phyloP scores from a whole-genome alignment of 2,888 invertebrate genomes.

The Sinotaia quadrata region DNA sequence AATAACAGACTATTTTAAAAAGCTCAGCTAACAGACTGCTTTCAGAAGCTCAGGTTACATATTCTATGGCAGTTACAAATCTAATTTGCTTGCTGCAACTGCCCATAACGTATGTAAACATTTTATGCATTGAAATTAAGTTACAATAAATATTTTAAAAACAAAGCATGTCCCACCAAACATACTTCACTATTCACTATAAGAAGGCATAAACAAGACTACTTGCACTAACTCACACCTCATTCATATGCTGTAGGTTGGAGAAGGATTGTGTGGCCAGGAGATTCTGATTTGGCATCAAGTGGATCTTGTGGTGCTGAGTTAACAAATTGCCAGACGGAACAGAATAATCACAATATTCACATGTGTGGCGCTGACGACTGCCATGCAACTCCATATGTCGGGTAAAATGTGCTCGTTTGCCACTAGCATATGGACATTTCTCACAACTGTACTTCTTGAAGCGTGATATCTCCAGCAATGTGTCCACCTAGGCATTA shows the following conservation, averaged over 20 bases:
- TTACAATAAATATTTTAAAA: too few species aligned
- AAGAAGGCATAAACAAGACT: too few species aligned
- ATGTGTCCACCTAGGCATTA: conserved; percentile 77
- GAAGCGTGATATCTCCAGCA: conserved; percentile 81
- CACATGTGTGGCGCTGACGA: conserved; percentile 86
- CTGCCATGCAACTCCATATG: conserved; percentile 88
- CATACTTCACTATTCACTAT: too few species aligned
- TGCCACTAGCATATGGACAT: conserved; percentile 90
- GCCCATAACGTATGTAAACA: too few species aligned
- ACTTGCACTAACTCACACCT: too few species aligned
- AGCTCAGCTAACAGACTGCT: too few species aligned
- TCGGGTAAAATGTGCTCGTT: conserved; percentile 86
- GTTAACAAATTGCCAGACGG: conserved; percentile 88
- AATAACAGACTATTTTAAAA: too few species aligned
- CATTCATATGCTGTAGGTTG: conserved; percentile 67
- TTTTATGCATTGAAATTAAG: too few species aligned
- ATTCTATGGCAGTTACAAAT: too few species aligned
- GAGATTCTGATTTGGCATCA: conserved; percentile 68
- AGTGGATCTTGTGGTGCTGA: conserved; percentile 86
- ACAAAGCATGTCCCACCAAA: too few species aligned
- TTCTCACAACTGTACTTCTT: conserved; percentile 76
- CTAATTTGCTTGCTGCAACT: too few species aligned
- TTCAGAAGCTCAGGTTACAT: too few species aligned
- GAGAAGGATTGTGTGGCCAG: conserved; percentile 66
- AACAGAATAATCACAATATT: conserved; percentile 89